These are phyloP conservation scores for Forbesichthys agassizii DNA, from an alignment of 2,113 vertebrate genomes.

Conservation along the genomic window DNA sequence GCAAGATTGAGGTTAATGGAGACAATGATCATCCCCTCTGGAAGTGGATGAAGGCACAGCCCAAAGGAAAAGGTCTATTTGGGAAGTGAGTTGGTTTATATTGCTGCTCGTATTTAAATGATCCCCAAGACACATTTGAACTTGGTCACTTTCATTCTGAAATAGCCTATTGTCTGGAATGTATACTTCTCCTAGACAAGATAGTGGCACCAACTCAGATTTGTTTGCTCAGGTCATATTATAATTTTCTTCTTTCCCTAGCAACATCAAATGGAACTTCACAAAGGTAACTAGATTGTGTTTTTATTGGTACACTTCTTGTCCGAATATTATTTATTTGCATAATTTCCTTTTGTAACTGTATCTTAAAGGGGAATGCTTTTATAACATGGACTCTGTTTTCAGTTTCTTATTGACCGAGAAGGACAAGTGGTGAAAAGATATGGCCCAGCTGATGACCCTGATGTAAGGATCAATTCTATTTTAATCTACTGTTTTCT, in stretches of 20 bases:
- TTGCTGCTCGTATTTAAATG: no score
- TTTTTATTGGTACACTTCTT: fast-evolving
- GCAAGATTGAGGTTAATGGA: slow-evolving; percentile 93
- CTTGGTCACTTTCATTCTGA: no score
- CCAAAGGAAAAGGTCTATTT: slow-evolving; percentile 86
- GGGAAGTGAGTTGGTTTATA: slow-evolving; percentile 85
- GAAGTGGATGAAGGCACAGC: slow-evolving; percentile 97
- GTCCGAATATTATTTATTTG: background rate
- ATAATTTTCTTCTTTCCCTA: slow-evolving; percentile 47
- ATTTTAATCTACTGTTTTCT: background rate
- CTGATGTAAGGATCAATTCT: slow-evolving; percentile 76
- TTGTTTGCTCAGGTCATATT: no score
- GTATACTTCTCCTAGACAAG: no score
- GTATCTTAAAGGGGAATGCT: no score
- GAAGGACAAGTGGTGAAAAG: slow-evolving; percentile 91
- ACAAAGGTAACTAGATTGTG: slow-evolving; percentile 83
- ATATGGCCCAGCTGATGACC: slow-evolving; percentile 91
- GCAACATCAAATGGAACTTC: slow-evolving; percentile 99
- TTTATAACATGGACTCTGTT: background rate
- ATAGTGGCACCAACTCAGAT: no score
- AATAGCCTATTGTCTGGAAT: no score
- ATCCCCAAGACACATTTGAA: no score
- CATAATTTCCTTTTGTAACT: no score
- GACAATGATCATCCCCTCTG: slow-evolving; percentile 89
- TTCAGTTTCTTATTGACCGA: slow-evolving; percentile 90